phyloP scores from a whole-genome alignment of 1,140 invertebrate genomes.

The Polypedilum pembai region DNA sequence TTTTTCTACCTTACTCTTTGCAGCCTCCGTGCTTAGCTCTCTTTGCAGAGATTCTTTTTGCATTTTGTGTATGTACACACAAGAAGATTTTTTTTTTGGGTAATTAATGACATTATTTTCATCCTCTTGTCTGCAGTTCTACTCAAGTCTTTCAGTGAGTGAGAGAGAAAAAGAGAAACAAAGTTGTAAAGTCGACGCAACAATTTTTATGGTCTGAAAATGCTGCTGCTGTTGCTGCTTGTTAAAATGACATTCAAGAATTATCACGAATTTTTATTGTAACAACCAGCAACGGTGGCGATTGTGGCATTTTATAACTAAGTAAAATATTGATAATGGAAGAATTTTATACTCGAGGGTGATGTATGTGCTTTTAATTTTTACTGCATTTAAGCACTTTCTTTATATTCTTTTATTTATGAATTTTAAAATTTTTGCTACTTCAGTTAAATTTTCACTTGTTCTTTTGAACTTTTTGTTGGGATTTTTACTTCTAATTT shows the following conservation, averaged over 20 bases:
- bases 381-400: neutral
- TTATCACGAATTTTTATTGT: neutral
- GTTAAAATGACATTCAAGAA: slow-evolving; percentile 19
- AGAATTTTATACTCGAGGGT: neutral
- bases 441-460: too few relatives aligned
- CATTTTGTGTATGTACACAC: neutral
- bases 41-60: neutral
- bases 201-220: neutral
- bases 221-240: neutral
- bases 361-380: neutral
- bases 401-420: neutral
- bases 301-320: neutral
- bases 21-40: neutral
- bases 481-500: too few relatives aligned
- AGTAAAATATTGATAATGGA: neutral
- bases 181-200: slow-evolving; percentile 16
- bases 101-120: slow-evolving; percentile 8
- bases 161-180: neutral
- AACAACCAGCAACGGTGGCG: neutral
- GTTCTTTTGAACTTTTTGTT: too few relatives aligned
- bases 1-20: neutral
- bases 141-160: neutral
- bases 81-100: slow-evolving; percentile 1
- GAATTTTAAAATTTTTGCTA: neutral
- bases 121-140: neutral